Evolutionary conservation across 2,113 vertebrate genomes (phyloP), one percentile per base, ranked within the genome.

Genomic region (Heterotilapia buettikoferi): DNA sequence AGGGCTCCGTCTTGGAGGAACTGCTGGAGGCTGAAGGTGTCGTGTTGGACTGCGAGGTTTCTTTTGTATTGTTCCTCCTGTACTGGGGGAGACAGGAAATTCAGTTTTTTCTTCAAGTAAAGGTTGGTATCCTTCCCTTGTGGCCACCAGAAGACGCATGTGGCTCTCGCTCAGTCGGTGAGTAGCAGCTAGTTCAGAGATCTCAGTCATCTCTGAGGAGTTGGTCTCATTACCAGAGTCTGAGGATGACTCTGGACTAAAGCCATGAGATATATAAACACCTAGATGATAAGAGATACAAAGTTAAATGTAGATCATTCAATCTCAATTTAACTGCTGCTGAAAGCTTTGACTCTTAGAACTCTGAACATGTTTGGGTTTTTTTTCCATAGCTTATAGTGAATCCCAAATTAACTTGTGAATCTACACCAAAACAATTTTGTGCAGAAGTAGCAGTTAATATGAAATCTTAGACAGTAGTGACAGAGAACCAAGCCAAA

Each of bases 171-270:
- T 97, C 91, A 98, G 97, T 92, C 98, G 97, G 96, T 99, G 98
- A 63, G 97, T 96, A 6, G 97, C 94, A 5, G 97, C 97, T 94
- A 98, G 93, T 93, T 99, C 98, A 92, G 97, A 99, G 93, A 97
- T 97, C 96, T 99, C 98, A 7, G 98, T 99, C 98, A 99, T 99
- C 96, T 99, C 98, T 80, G 98, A 99, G 84, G 98, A 99, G 96
- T 99, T 99, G 91, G 98, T 99, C 94, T 99, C 98, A 95, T 99
- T 99, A 90, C 98, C 98, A 84, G 98, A 99, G 97, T 99, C 98
- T 87, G 98, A 99, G 29, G 98, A 99, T 38, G 98, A 99, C 96
- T 98, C 97, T 59, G 97, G 98, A 90, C 98, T 99, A 93, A 98
- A 98, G 91, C 98, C 98, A 96, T 97, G 97, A 95, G 98, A 97